phyloP scores from a whole-genome alignment of 2,888 invertebrate species.

The Conus canariensis region DNA sequence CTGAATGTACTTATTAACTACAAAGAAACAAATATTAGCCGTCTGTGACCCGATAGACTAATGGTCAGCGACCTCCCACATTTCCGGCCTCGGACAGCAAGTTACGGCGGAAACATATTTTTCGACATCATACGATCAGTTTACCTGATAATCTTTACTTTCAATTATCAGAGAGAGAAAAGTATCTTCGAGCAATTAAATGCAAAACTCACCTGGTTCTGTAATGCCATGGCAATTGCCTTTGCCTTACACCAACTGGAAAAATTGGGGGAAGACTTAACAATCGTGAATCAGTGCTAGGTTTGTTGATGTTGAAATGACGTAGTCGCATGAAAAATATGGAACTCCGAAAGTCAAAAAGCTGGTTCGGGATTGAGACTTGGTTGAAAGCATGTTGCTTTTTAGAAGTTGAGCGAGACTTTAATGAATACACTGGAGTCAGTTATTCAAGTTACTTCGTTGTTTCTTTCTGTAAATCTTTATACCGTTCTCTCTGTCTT shows the following conservation, averaged over 20 bases:
- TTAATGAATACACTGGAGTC: no score
- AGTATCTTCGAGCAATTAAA: background rate
- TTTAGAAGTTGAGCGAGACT: no score
- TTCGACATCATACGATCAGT: background rate
- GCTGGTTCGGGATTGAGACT: background rate
- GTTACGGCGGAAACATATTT: background rate
- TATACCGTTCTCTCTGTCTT: no score
- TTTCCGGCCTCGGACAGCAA: background rate
- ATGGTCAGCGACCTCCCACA: slow-evolving; percentile 19
- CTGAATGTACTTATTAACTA: no score
- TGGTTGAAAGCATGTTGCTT: background rate
- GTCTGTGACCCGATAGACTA: no score
- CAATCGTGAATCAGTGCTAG: slow-evolving; percentile 18
- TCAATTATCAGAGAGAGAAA: background rate
- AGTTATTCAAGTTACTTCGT: no score
- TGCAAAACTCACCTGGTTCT: slow-evolving; percentile 20
- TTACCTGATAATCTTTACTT: background rate
- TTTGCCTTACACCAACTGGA: background rate
- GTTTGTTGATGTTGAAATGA: slow-evolving; percentile 35
- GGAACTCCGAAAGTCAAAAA: background rate
- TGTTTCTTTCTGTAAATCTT: no score
- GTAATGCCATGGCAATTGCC: background rate
- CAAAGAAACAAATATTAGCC: no score
- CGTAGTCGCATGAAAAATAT: slow-evolving; percentile 28
- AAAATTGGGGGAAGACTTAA: background rate